A percentile compares a stretch with the other conserved stretches of the same genome.
These are phyloP conservation scores for Crematogaster levior DNA, from an alignment of 2,888 invertebrate species.

Conservation along the genomic window DNA sequence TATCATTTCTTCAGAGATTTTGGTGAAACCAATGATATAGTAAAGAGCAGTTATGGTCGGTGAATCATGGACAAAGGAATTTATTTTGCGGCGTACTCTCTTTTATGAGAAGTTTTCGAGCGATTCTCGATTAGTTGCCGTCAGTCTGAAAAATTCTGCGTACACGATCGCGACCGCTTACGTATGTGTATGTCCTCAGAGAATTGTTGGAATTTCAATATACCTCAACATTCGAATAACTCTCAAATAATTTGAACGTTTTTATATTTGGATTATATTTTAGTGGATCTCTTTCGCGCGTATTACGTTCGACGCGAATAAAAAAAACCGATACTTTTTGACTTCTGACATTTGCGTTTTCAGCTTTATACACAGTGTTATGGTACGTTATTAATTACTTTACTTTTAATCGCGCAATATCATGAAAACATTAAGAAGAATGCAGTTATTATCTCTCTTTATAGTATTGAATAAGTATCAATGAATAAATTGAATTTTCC, in stretches of 20 bases:
- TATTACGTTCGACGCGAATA: neutral
- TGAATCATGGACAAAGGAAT: conserved; percentile 21
- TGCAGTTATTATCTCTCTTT: neutral
- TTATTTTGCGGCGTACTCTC: conserved; percentile 8
- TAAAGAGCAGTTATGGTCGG: neutral
- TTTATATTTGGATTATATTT: conserved; percentile 37
- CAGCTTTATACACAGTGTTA: neutral
- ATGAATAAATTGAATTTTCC: conserved; percentile 9
- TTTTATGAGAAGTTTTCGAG: conserved; percentile 20
- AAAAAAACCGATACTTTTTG: neutral
- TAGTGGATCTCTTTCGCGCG: no score
- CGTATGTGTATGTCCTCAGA: neutral
- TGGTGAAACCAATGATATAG: neutral
- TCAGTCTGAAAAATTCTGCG: conserved; percentile 33
- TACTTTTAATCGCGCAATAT: conserved; percentile 17
- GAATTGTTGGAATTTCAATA: conserved; percentile 51
- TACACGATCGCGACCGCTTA: conserved; percentile 10
- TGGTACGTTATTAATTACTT: neutral
- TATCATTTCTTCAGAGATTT: neutral
- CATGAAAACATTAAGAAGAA: conserved; percentile 1
- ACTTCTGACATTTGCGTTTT: neutral
- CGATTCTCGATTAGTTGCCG: neutral
- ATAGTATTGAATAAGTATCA: neutral
- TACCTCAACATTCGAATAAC: conserved; percentile 39
- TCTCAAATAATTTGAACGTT: conserved; percentile 39